Evolutionary conservation across 2,797 vertebrate species (phyloP).

Genomic region (Pterois miles): DNA sequence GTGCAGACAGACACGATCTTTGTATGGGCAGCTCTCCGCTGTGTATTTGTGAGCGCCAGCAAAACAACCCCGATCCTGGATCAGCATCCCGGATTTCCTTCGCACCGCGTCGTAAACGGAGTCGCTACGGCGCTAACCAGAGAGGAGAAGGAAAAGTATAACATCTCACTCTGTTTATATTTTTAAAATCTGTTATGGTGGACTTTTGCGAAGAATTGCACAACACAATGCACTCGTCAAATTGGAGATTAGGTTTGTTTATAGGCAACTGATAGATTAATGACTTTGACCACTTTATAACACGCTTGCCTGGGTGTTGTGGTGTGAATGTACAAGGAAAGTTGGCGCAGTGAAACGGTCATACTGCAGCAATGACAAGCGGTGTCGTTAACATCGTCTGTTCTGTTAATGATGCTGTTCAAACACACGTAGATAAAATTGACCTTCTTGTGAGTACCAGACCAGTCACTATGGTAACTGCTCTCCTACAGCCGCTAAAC

Average conservation of each 20-base stretch:
- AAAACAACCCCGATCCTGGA: constrained; percentile 79
- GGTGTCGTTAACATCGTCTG: background rate
- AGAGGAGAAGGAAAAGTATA: background rate
- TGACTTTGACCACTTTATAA: background rate
- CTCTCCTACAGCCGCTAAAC: constrained; percentile 13
- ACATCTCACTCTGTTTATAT: constrained; percentile 61
- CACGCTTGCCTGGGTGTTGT: background rate
- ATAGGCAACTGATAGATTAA: background rate
- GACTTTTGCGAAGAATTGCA: fast-evolving
- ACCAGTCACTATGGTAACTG: constrained; percentile 60
- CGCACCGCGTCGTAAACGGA: constrained; percentile 62
- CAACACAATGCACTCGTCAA: background rate
- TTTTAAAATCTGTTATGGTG: background rate
- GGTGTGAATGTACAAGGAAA: background rate
- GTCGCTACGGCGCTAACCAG: constrained; percentile 46
- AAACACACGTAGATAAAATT: background rate
- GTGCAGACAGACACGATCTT: constrained; percentile 46
- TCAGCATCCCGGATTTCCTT: constrained; percentile 62
- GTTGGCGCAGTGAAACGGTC: fast-evolving
- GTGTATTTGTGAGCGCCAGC: constrained; percentile 37
- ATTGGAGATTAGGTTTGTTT: background rate
- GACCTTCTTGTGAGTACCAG: constrained; percentile 9
- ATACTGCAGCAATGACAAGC: background rate
- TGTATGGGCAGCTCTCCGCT: constrained; percentile 3
- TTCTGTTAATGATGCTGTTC: background rate